Base-by-base conservation (phyloP, 2,797 vertebrate species). In the Aeoliscus strigatus region DNA sequence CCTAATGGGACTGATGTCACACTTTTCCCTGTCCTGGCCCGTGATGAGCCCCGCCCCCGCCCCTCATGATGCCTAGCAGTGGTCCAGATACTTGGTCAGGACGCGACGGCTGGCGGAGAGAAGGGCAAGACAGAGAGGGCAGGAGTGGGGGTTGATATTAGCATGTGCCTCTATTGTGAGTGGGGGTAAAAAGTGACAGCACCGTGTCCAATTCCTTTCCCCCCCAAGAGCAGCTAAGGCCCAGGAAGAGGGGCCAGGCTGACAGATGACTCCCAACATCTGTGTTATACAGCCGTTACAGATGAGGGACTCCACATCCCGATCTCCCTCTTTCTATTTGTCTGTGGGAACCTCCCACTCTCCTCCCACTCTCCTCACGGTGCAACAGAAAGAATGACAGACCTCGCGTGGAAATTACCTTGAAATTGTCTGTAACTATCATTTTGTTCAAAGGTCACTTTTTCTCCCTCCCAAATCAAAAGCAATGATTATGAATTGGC, bases 181-280 rank as follows among this genome's bases (percentile, higher is more conserved):
- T 87, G 83, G 90, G 91, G 90, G 91, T 88, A 88, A 92, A 94
- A 92, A 93, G 89, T 98, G 96, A 97, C 96, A 97, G 94, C 92
- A 94, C 94, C 92, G 92, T 97, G 95, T 96, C 94, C 92, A 96
- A 97, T 96, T 92, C 87, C 90, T 91, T 91, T 91, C 92, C 94
- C 92, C 83, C 88, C 90, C n/a, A n/a, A 93, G 91, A 94, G 91
- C 90, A 93, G 92, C 91, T 90, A 82, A 86, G 87, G 89, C 92
- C 90, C 91, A 79, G 90, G 90, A 86, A 91, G 91, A 93, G 90
- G 92, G 92, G 90, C 90, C 91, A 90, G 90, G 93, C 89, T 96
- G 94, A 96, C 95, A 99, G 95, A 97, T 97, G 96, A 95, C 94
- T 94, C 94, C 90, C 93, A 97, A 97, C 96, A 99, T 98, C 95